Base-by-base conservation (phyloP, 2,113 vertebrate species). In the Catagonus wagneri region DNA sequence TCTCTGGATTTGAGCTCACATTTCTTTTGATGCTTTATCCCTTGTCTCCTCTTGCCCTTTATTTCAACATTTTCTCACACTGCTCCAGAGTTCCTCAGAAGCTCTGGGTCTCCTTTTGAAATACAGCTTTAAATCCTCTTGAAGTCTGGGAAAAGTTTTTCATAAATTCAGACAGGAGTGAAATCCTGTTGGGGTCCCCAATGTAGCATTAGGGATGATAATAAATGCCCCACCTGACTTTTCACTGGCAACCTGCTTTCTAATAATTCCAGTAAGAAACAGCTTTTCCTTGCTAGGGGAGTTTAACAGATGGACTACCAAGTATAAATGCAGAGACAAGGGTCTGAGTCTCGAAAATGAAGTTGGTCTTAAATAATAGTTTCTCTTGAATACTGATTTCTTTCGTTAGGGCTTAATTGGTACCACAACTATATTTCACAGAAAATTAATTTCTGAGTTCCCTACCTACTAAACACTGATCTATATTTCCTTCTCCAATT, bases 241-340 rank as follows among this genome's bases (percentile, higher is more conserved):
- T 50, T 79, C 65, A 65, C 36, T 80, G 72, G 83, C 52, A 91
- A 29, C 1, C 2, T 25, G 23, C 22, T 65, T 61, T 29, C 29
- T 97, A 68, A 68, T 60, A 50, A 22, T 91, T 91, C 61, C 10
- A 84, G 72, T n/a, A 93, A n/a, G 76, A 89, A 93, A 79, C 69
- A 54, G 19, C 44, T 83, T 86, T 83, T 23, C 44, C 44, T 90
- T 69, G 54, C 14, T 69, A 63, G 3, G 5, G 72, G 29, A 91
- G 78, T 87, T 88, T 23, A 90, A 68, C 20, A 72, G 27, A n/a
- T 15, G 16, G 83, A 58, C 71, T 91, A 44, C 13, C 52, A 68
- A 91, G 19, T 89, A 61, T 60, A 90, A 44, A 2, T 74, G 68
- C 7, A 66, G 25, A 66, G 83, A n/a, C n/a, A 66, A 71, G n/a